Evolutionary conservation across 2,113 vertebrate species (phyloP).

Genomic region (Sciurus niger): DNA sequence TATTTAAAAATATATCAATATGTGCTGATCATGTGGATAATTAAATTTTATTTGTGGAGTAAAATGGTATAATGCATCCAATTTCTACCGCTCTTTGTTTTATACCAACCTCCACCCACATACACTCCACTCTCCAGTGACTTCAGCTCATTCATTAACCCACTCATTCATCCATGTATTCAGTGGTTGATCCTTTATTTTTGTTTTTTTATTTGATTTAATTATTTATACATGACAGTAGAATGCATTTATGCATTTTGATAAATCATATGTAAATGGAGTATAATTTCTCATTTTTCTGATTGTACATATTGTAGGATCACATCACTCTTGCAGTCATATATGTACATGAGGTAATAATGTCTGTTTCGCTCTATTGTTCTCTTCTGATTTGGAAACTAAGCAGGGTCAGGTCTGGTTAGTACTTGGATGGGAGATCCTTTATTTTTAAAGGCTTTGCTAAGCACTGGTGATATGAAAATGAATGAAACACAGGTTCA

Average conservation of each 20-base stretch:
- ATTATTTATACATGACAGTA: too few relatives aligned
- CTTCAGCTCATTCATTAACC: slow-evolving; percentile 22
- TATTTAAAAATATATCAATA: slow-evolving; percentile 61
- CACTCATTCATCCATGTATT: neutral
- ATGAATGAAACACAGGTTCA: neutral
- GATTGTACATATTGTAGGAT: too few relatives aligned
- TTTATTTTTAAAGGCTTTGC: neutral
- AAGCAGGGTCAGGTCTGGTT: too few relatives aligned
- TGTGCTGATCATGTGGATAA: neutral
- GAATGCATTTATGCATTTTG: too few relatives aligned
- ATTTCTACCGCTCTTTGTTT: slow-evolving; percentile 12
- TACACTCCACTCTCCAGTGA: neutral
- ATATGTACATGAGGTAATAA: too few relatives aligned
- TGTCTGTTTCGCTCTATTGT: too few relatives aligned
- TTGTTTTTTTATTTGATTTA: neutral
- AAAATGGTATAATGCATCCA: neutral
- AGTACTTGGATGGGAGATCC: too few relatives aligned
- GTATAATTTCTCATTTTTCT: too few relatives aligned
- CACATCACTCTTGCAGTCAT: too few relatives aligned
- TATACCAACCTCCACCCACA: neutral
- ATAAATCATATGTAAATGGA: too few relatives aligned
- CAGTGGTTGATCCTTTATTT: neutral
- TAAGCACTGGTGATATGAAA: slow-evolving; percentile 8
- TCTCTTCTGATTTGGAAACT: too few relatives aligned
- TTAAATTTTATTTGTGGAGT: slow-evolving; percentile 36